A percentile compares a stretch with the other conserved stretches of the same genome.
Conservation (phyloP, 2,888 invertebrate species). For the Leptopilina myrica region DNA sequence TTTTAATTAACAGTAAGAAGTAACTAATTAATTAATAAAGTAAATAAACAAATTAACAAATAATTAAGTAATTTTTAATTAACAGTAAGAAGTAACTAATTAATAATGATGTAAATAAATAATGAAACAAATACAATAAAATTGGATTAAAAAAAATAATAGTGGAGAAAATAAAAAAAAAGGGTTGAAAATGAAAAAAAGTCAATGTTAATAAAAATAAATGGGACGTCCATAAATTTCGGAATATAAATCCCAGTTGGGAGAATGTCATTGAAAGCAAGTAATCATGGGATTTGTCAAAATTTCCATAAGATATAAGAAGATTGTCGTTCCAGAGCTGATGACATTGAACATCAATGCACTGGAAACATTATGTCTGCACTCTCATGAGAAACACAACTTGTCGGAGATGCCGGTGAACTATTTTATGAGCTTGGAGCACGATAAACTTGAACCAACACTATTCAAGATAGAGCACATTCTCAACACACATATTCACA, state of each 20-base stretch:
- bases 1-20: too few relatives aligned
- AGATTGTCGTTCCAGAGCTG: constrained; percentile 21
- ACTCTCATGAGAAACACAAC: constrained; percentile 26
- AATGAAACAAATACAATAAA: too few relatives aligned
- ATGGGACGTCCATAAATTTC: not conserved
- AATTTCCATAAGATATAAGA: not conserved
- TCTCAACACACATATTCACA: not conserved
- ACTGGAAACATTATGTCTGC: constrained; percentile 27
- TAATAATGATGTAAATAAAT: too few relatives aligned
- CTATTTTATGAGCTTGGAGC: constrained; percentile 29
- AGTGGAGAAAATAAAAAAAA: not conserved
- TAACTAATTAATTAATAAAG: too few relatives aligned
- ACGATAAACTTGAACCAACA: constrained; percentile 28
- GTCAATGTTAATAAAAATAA: not conserved
- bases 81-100: too few relatives aligned
- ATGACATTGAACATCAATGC: constrained; percentile 27
- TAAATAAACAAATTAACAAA: too few relatives aligned
- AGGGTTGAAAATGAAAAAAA: not conserved
- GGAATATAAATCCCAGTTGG: not conserved
- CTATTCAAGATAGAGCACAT: constrained; percentile 17
- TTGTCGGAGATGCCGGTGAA: constrained; percentile 32
- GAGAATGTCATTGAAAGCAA: not conserved
- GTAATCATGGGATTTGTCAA: constrained; percentile 2
- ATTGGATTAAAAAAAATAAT: too few relatives aligned
- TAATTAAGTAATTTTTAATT: too few relatives aligned